Evolutionary conservation across 2,888 invertebrate genomes (phyloP).

Genomic region (Drosophila monieri): DNA sequence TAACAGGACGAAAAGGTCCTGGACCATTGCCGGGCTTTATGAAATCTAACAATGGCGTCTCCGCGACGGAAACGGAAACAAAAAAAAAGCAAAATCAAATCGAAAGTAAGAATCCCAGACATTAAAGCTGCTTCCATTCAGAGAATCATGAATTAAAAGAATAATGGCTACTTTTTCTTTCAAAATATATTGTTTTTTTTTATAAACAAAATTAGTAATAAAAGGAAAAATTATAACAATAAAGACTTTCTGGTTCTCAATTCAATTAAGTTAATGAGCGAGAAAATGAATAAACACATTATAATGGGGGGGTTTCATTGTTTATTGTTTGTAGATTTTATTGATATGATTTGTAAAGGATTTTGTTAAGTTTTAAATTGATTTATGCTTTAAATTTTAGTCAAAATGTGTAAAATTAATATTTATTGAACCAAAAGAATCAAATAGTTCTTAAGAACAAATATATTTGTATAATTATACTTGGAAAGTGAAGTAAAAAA

Average conservation of each 20-base stretch:
- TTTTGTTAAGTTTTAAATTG: not conserved
- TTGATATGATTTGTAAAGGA: too few relatives aligned
- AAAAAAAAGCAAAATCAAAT: conserved; percentile 3
- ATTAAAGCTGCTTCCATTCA: not conserved
- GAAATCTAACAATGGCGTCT: conserved; percentile 9
- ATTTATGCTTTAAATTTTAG: not conserved
- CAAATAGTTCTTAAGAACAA: too few relatives aligned
- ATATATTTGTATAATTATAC: not conserved
- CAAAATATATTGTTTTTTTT: not conserved
- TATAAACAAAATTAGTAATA: not conserved
- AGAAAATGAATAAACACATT: not conserved
- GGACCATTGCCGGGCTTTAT: not conserved
- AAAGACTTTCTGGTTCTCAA: not conserved
- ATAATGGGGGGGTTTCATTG: too few relatives aligned
- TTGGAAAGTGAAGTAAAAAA: not conserved
- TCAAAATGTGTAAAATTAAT: too few relatives aligned
- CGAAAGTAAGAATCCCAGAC: conserved; percentile 7
- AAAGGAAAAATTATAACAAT: not conserved
- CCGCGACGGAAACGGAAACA: conserved; percentile 1
- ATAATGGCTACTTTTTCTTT: not conserved
- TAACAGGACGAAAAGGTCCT: conserved; percentile 8
- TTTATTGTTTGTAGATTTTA: too few relatives aligned
- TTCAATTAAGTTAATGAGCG: not conserved
- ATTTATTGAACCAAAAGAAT: not conserved
- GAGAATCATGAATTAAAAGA: not conserved